Evolutionary conservation across 2,113 vertebrate genomes (phyloP).

Genomic region (Cheirogaleus medius): DNA sequence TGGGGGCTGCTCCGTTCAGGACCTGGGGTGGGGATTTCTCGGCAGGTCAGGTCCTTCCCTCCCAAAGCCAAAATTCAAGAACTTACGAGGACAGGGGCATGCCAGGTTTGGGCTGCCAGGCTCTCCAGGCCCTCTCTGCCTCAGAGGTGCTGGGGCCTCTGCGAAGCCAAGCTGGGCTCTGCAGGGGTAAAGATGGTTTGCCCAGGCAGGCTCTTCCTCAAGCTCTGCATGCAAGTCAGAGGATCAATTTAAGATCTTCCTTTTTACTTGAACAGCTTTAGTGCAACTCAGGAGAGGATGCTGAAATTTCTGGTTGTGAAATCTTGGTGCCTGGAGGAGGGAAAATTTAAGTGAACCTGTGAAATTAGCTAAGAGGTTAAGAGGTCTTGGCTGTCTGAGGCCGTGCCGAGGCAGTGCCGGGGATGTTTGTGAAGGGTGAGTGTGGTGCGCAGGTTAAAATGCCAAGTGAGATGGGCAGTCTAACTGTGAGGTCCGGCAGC

Average conservation of each 20-base stretch:
- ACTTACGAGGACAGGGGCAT: background rate
- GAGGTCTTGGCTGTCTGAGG: background rate
- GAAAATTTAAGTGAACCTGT: background rate
- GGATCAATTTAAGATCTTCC: background rate
- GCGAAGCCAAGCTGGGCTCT: too few species aligned
- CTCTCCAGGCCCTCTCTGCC: background rate
- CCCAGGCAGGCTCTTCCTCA: background rate
- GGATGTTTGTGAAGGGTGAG: background rate
- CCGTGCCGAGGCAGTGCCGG: background rate
- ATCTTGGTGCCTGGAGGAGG: background rate
- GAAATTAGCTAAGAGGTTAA: background rate
- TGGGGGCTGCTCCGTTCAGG: background rate
- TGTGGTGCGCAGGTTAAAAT: background rate
- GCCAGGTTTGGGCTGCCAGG: background rate
- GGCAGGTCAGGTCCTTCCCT: too few species aligned
- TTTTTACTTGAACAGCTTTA: background rate
- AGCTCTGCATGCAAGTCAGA: background rate
- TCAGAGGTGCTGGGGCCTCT: background rate
- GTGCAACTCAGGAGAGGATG: background rate
- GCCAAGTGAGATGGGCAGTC: rapidly evolving
- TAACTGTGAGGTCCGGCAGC: background rate
- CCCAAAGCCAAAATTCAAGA: background rate
- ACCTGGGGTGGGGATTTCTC: background rate
- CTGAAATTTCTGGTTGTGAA: background rate
- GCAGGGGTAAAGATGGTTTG: background rate